These are phyloP conservation scores for Popillia japonica DNA, from an alignment of 1,140 invertebrate species.

Conservation along the genomic window DNA sequence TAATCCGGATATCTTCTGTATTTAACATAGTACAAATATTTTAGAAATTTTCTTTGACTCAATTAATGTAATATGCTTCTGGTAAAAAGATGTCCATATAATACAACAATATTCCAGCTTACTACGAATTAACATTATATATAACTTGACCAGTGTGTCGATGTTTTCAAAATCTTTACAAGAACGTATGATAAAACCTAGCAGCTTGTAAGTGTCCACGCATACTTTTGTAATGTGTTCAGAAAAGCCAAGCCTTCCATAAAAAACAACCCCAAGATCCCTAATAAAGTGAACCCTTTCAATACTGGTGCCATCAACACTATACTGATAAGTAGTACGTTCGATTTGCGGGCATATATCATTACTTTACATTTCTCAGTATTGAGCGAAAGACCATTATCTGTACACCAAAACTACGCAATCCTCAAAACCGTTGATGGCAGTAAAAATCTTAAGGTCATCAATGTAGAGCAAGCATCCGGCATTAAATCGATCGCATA, in stretches of 20 bases:
- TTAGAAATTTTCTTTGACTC: not conserved
- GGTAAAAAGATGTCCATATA: not conserved
- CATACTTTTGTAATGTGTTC: not conserved
- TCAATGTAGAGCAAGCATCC: not conserved
- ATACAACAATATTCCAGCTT: constrained; percentile 7
- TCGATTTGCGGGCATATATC: not conserved
- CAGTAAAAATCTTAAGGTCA: constrained; percentile 1
- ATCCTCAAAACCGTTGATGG: not conserved
- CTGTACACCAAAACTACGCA: not conserved
- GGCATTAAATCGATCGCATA: not conserved
- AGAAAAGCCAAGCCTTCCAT: not conserved
- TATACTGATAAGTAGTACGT: too few relatives aligned
- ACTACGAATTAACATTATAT: constrained; percentile 1
- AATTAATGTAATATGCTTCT: constrained; percentile 5
- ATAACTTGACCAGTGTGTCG: not conserved
- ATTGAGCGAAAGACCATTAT: not conserved
- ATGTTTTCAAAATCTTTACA: not conserved
- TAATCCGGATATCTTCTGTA: constrained; percentile 11
- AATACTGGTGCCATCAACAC: not conserved
- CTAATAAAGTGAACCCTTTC: not conserved
- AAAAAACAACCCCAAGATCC: not conserved
- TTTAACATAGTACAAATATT: constrained; percentile 1
- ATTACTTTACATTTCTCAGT: not conserved
- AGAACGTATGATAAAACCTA: constrained; percentile 6
- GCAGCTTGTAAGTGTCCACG: not conserved